Base-by-base conservation (phyloP, 2,888 invertebrate species). In the Pristionchus mayeri region DNA sequence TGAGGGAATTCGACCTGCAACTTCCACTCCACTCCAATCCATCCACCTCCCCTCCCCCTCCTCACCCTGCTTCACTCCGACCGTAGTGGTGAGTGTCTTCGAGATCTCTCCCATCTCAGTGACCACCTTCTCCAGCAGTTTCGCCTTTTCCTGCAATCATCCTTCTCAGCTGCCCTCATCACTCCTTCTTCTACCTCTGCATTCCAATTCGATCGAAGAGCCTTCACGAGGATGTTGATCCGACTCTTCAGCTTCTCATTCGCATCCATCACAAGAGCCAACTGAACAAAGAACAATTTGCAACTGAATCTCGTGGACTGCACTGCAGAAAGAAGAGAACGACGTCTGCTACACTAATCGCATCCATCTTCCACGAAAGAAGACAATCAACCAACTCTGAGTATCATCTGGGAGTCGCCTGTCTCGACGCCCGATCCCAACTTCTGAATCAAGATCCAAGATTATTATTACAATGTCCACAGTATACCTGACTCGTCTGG, bases 391-490 rank as follows among this genome's bases (percentile, higher is more conserved):
- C 67, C 16, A 18, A 67, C 67, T 67, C 37, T 67, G 37, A 67
- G 67, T 30, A n/a, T 37, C 2, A 30, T 67, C 18, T 37, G 34
- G 3, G 67, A 34, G 37, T 67, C 67, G 0, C 37, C 67, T 18
- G 13, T n/a, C 16, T 67, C 37, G 7, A 11, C 16, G n/a, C 11
- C 30, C n/a, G 67, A 37, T 40, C 37, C 16, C 21, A 21, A 37
- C n/a, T 37, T 67, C 67, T 67, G 67, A 67, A 67, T 60, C 11
- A 57, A n/a, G n/a, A 57, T 24, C 57, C 16, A 50, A 54, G n/a
- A n/a, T 54, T 24, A 9, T 16, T 16, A 3, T 3, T 3, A 60
- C 27, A 63, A 30, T 18, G 30, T 30, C 27, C 13, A 18, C 21
- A 9, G 2, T 16, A 16, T 37, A 67, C 67, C 34, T 67, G 34